These are phyloP conservation scores for Emydura subglobosa DNA, from an alignment of 2,113 vertebrate genomes.

Conservation along the genomic window DNA sequence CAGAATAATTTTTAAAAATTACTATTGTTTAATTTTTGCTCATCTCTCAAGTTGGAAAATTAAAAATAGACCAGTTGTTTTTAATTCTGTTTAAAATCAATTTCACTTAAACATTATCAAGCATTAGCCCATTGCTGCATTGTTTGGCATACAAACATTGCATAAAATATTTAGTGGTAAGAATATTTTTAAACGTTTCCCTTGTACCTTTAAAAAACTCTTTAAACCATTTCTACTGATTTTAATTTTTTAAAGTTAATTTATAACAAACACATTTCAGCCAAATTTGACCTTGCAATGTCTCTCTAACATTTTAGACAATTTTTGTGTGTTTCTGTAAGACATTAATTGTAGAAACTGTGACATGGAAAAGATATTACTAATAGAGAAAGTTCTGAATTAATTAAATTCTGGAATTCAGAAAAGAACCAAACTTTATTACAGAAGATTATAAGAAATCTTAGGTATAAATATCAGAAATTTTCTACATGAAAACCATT, in stretches of 20 bases:
- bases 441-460: background rate
- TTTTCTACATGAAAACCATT: background rate
- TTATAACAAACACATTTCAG: background rate
- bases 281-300: background rate
- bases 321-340: background rate
- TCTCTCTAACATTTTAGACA: background rate
- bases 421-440: background rate
- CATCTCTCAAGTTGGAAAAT: background rate
- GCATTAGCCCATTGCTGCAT: background rate
- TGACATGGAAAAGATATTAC: background rate
- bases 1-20: background rate
- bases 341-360: background rate
- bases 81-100: background rate
- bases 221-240: background rate
- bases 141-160: background rate
- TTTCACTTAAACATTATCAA: background rate
- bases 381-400: background rate
- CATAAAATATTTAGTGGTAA: background rate
- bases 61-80: background rate
- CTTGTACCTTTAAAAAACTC: background rate
- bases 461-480: background rate
- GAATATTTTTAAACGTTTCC: background rate
- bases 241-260: slow-evolving; percentile 1
- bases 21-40: background rate
- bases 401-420: background rate